A percentile compares a stretch with the other conserved stretches of the same genome.
phyloP scores from a whole-genome alignment of 2,113 vertebrate species.

The Rhinopomastus cyanomelas region DNA sequence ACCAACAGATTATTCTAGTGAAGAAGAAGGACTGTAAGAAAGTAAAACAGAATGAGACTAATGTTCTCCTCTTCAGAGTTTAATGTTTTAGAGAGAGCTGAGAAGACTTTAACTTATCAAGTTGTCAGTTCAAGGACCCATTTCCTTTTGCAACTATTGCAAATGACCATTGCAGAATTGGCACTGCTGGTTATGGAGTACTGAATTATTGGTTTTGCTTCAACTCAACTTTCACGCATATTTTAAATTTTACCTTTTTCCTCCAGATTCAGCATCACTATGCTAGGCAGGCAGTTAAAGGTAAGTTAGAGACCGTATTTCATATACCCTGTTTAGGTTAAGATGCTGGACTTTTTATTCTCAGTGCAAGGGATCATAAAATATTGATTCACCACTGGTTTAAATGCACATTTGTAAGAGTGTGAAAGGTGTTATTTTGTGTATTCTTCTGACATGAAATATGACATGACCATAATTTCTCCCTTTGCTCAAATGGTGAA shows the following conservation, averaged over 20 bases:
- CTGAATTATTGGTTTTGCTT: background rate
- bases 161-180: background rate
- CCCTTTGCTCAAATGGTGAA: background rate
- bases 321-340: constrained; percentile 16
- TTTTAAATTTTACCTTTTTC: background rate
- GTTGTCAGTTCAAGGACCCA: background rate
- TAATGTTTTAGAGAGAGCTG: background rate
- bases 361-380: constrained; percentile 12
- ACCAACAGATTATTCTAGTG: background rate
- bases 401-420: background rate
- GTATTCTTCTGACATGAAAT: background rate
- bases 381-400: background rate
- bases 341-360: background rate
- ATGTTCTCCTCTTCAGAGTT: background rate
- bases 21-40: background rate
- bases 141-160: background rate
- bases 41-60: background rate
- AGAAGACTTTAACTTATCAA: constrained; percentile 1
- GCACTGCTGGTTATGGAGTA: background rate
- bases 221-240: background rate
- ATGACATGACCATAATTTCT: background rate
- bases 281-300: background rate
- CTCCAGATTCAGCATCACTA: background rate
- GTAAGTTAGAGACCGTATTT: constrained; percentile 17
- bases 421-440: background rate